Base-by-base conservation (phyloP, 1,140 invertebrate genomes). In the Pseudomyrmex dendroicus region DNA sequence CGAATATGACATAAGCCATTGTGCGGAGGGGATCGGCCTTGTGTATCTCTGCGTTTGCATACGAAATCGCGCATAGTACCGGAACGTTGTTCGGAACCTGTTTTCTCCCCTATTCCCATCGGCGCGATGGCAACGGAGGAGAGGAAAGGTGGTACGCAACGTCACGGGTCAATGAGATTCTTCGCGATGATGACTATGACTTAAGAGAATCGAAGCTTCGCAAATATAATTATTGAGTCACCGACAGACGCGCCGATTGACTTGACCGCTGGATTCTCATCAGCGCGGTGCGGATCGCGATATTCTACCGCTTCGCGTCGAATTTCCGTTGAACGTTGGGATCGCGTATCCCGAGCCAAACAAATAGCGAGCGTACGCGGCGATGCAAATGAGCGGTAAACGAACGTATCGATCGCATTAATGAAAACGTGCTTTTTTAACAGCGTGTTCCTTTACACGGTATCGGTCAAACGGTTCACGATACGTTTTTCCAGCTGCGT, bases 1-100 rank as follows among this genome's bases (percentile, higher is more conserved):
- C 35, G 83, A 86, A 83, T 88, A 89, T 89, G 86, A 88, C 86
- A 87, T 85, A 85, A 87, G 78, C 83, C 64, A 89, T 89, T 89
- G 87, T 86, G 57, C 62, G 52, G 13, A 64, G 59, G 73, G 66
- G 62, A 57, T 74, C 59, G 84, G 44, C 20, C 67, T 77, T 78
- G 84, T 78, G 84, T 82, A 83, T 78, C 56, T 77, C 73, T 17
- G 62, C 80, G 84, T 88, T 89, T 88, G 86, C 86, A 88, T 89
- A 89, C 54, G 84, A 84, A 76, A 88, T 86, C 67, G 67, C 61
- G 73, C 44, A 44, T 64, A 66, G 52, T 50, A 54, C 20, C 73
- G 59, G 73, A 70, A 82, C 48, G 80, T 84, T 88, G 86, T 68
- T 61, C 70, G 66, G 20, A 59, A 82, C 25, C 76, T 73, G 80